A percentile compares a stretch with the other conserved stretches of the same genome.
Evolutionary conservation across 2,888 invertebrate genomes (phyloP).

Genomic region (Leptinotarsa tumamoca): DNA sequence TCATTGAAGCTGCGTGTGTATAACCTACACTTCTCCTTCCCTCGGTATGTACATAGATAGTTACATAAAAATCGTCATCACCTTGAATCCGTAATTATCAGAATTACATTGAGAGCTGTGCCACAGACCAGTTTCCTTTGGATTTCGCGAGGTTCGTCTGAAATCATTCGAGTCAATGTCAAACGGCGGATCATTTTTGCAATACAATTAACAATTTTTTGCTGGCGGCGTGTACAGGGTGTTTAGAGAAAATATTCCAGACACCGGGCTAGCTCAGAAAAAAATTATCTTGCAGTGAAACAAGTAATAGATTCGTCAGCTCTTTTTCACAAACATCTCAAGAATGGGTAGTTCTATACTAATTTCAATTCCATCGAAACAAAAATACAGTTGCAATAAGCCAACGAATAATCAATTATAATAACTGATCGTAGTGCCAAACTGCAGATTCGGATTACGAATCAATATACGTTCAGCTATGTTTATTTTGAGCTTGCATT

Average conservation of each 20-base stretch:
- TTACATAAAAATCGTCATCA: constrained; percentile 35
- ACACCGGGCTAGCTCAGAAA: too few species aligned
- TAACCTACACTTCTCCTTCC: neutral
- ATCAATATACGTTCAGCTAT: too few species aligned
- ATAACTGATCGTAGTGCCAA: too few species aligned
- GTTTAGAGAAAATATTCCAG: neutral
- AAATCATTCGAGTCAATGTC: constrained; percentile 17
- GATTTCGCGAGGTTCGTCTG: constrained; percentile 16
- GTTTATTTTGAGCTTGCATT: too few species aligned
- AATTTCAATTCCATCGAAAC: too few species aligned
- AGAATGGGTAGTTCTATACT: too few species aligned
- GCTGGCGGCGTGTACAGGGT: neutral
- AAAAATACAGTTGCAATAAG: too few species aligned
- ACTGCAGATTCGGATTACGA: too few species aligned
- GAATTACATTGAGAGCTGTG: constrained; percentile 25
- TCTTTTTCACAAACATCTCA: too few species aligned
- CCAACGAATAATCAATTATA: too few species aligned
- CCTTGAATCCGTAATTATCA: constrained; percentile 36
- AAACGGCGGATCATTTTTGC: constrained; percentile 1
- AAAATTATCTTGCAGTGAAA: too few species aligned
- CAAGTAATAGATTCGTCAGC: too few species aligned
- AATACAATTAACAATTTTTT: neutral
- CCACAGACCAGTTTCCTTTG: constrained; percentile 27
- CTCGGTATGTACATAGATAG: constrained; percentile 1
- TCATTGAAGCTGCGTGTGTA: neutral